Percentiles rank a stretch among this genome's conserved stretches.
Evolutionary conservation across 92 coral and sea anemone species (phyloP).

Genomic region (Scolanthus callimorphus): DNA sequence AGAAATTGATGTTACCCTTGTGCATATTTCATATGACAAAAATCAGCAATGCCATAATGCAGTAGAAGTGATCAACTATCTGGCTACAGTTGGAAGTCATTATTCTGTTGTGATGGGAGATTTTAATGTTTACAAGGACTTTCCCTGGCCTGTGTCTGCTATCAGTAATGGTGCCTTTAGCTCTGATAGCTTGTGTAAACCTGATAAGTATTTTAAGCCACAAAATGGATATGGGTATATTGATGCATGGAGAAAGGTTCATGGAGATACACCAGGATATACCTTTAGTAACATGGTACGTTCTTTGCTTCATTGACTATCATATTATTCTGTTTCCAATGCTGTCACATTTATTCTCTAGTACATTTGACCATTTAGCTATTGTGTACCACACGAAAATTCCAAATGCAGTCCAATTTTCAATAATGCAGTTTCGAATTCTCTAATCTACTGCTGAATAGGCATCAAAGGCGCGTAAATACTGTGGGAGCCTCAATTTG

Average conservation of each 20-base stretch:
- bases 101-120: slow-evolving; percentile 84
- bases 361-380: no score
- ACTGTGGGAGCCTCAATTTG: no score
- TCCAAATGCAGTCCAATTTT: no score
- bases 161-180: slow-evolving; percentile 72
- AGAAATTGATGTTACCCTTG: slow-evolving; percentile 68
- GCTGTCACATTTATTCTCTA: no score
- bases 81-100: slow-evolving; percentile 72
- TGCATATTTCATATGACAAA: slow-evolving; percentile 87
- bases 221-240: slow-evolving; percentile 74
- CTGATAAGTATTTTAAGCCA: slow-evolving; percentile 34
- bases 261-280: slow-evolving; percentile 43
- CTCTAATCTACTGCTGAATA: no score
- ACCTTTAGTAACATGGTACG: slow-evolving; percentile 99
- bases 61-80: slow-evolving; percentile 59
- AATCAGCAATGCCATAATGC: slow-evolving; percentile 90
- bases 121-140: slow-evolving; percentile 81
- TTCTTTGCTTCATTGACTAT: no score
- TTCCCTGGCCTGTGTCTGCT: slow-evolving; percentile 78
- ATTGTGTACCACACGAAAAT: no score
- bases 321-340: no score
- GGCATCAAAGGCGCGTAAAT: no score
- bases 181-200: slow-evolving; percentile 40
- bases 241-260: slow-evolving; percentile 72
- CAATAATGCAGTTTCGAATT: no score